These are phyloP conservation scores for Psittacula cyanocephala DNA, from an alignment of 2,113 vertebrate genomes.

Conservation along the genomic window DNA sequence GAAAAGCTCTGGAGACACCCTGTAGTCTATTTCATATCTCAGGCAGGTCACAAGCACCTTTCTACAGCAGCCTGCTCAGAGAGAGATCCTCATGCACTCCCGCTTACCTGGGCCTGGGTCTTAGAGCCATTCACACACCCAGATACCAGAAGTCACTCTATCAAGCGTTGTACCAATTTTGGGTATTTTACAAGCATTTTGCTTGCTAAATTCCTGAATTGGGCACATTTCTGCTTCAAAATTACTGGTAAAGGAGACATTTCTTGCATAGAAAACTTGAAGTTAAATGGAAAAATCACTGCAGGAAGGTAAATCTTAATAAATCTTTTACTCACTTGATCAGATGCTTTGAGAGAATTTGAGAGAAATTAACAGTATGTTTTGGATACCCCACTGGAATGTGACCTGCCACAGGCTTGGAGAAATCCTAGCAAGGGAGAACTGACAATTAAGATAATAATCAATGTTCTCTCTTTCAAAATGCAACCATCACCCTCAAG, in stretches of 20 bases:
- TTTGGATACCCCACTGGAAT: not conserved
- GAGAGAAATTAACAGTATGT: not conserved
- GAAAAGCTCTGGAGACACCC: not conserved
- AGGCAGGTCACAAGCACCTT: not conserved
- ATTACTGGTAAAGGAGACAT: not conserved
- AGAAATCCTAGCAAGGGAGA: not conserved
- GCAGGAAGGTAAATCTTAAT: not conserved
- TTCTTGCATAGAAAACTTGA: not conserved
- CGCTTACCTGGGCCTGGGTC: not conserved
- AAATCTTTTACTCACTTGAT: not conserved
- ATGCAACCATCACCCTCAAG: not conserved
- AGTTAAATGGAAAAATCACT: not conserved
- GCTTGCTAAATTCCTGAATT: not conserved
- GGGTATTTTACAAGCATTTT: not conserved
- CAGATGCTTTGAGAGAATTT: not conserved
- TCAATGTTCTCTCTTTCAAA: not conserved
- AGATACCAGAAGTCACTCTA: not conserved
- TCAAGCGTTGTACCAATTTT: rapidly evolving
- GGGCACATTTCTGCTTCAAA: not conserved
- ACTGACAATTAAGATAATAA: not conserved
- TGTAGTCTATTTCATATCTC: not conserved
- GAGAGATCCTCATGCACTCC: not conserved
- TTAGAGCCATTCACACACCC: not conserved
- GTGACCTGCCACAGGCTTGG: not conserved
- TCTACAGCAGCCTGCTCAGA: not conserved